These are phyloP conservation scores for Lanistes nyassanus DNA, from an alignment of 1,140 invertebrate species.

Conservation along the genomic window DNA sequence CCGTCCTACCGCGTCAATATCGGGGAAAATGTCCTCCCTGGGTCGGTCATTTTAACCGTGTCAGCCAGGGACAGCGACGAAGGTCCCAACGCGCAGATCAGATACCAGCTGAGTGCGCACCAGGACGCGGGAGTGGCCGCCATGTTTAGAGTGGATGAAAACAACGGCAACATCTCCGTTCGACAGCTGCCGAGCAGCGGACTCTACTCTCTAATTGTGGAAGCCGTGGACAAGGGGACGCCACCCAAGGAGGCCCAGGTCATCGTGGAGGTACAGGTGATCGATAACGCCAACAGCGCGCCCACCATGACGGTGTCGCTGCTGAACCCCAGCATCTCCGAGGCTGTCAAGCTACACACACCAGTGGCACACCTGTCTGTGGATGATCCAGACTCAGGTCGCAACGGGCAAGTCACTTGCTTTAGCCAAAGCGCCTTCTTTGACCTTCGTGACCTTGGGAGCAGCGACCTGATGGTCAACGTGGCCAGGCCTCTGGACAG, in stretches of 20 bases:
- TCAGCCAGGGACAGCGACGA: slow-evolving; percentile 93
- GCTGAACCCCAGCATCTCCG: slow-evolving; percentile 88
- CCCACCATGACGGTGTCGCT: slow-evolving; percentile 86
- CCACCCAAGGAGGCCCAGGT: slow-evolving; percentile 27
- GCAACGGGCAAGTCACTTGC: slow-evolving; percentile 70
- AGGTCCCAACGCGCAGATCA: slow-evolving; percentile 92
- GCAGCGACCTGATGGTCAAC: slow-evolving; percentile 36
- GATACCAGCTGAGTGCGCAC: slow-evolving; percentile 77
- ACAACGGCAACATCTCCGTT: slow-evolving; percentile 44
- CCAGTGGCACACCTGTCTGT: slow-evolving; percentile 40
- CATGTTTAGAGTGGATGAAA: slow-evolving; percentile 41
- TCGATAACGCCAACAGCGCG: slow-evolving; percentile 83
- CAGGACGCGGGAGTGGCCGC: slow-evolving; percentile 30
- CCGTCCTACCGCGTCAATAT: slow-evolving; percentile 87
- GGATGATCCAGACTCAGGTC: slow-evolving; percentile 36
- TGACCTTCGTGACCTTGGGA: slow-evolving; percentile 34
- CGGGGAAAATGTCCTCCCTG: slow-evolving; percentile 68
- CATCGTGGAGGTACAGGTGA: slow-evolving; percentile 82
- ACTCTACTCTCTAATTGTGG: slow-evolving; percentile 35
- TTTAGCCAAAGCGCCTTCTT: slow-evolving; percentile 71
- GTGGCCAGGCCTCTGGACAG: slow-evolving; percentile 36
- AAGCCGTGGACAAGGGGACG: slow-evolving; percentile 32
- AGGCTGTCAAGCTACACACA: slow-evolving; percentile 83
- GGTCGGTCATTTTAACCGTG: slow-evolving; percentile 88
- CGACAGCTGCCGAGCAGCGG: slow-evolving; percentile 22